Evolutionary conservation across 2,888 invertebrate genomes (phyloP), one percentile per base, ranked within the genome.

Genomic region (Adela reaumurella): DNA sequence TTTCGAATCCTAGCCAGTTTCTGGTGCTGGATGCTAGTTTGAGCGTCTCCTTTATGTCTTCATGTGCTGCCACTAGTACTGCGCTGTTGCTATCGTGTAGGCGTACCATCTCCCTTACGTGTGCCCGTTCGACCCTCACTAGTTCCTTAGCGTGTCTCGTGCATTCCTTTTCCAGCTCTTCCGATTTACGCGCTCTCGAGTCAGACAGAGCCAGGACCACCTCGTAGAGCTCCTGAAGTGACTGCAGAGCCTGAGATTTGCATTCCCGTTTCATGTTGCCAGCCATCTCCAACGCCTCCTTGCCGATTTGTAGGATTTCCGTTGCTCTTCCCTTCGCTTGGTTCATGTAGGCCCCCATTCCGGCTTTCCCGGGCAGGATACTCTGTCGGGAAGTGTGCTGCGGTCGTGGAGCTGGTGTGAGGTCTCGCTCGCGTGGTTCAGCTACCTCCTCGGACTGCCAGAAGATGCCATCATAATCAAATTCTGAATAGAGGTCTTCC

Each of bases 231-330:
- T 43, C 45, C 19, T 57, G 56, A 4, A 57, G 43, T n/a, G 51
- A 42, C 1, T 56, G 53, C 1, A 49, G 42, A 1, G 52, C 55
- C 1, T 19, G 50, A 1, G 19, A 14, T 17, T 57, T 56, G 43
- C 46, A 44, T 18, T 58, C 56, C 28, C 50, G 43, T 24, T 55
- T 57, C 53, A 58, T 55, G 11, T 57, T 57, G 0, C 54, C 52
- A 1, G 56, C 54, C 0, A 5, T 8, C 44, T 57, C 58, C 1
- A 57, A 46, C 0, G 55, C 54, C 1, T 46, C 43, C 46, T 56
- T 56, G 1, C 49, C 57, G 8, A 46, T 45, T 2, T 45, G 55
- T 1, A 56, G 43, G 1, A 49, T 5, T 2, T 50, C 50, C 43
- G 55, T 56, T 1, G 56, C 57, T 1, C 42, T 17, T 16, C 43